phyloP scores from a whole-genome alignment of 2,113 vertebrate genomes.

The Bufo gargarizans region DNA sequence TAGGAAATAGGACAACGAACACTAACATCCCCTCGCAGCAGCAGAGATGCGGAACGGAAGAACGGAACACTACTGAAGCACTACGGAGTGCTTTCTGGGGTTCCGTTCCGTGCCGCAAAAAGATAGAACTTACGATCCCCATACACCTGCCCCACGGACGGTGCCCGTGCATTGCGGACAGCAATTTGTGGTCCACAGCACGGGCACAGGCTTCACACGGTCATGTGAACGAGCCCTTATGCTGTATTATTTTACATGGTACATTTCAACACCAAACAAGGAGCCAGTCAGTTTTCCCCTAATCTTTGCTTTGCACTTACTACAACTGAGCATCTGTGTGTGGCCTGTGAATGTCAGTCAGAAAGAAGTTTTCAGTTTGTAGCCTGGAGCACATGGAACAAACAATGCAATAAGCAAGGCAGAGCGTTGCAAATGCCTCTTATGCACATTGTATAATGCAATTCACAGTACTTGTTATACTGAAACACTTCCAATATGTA shows the following conservation, averaged over 20 bases:
- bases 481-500: background rate
- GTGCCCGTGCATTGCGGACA: too few relatives aligned
- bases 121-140: too few relatives aligned
- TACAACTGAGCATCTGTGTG: conserved; percentile 11
- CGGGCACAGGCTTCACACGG: too few relatives aligned
- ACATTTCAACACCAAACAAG: background rate
- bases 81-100: too few relatives aligned
- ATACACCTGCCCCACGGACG: too few relatives aligned
- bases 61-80: too few relatives aligned
- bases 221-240: background rate
- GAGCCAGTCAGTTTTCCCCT: background rate
- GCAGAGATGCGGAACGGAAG: too few relatives aligned
- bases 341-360: conserved; percentile 19
- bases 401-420: conserved; percentile 3
- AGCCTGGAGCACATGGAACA: conserved; percentile 4
- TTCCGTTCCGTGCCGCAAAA: too few relatives aligned
- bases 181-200: too few relatives aligned
- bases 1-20: too few relatives aligned
- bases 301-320: background rate
- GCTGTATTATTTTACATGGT: background rate
- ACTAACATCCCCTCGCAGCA: too few relatives aligned
- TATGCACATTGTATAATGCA: conserved; percentile 3
- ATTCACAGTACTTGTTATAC: conserved; percentile 20
- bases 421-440: background rate
- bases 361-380: background rate